Base-by-base conservation (phyloP, 2,113 vertebrate species). In the Grammomys surdaster region DNA sequence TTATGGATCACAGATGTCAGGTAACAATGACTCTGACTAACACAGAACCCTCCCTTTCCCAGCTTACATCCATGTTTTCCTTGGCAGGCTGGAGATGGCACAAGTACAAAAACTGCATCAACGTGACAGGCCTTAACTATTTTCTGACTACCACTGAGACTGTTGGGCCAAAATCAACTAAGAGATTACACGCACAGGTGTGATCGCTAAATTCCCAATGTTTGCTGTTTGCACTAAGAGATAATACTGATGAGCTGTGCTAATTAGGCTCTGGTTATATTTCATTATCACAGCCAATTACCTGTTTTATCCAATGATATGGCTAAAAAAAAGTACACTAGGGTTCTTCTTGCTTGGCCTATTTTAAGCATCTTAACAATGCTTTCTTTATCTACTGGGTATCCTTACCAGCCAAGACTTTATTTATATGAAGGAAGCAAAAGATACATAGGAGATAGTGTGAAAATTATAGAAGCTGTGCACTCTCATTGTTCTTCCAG, bases 211-310 rank as follows among this genome's bases (percentile, higher is more conserved):
- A 82, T 78, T 63, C 73, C 31, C 93, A 87, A 90, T 89, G 67
- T 91, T 97, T 93, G 70, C 26, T 48, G 20, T 84, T 93, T 54
- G n/a, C 13, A 69, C 7, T 2, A 73, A 95, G 86, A 95, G 92
- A 95, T 36, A 95, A 89, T 48, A 91, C 92, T 31, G 60, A 95
- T 86, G 85, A 92, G 82, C 51, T 92, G 67, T 93, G 86, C 73
- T 97, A 96, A 97, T 97, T 97, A 97, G 88, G 56, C 87, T 54
- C 48, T 97, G 63, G 94, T 97, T 95, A 75, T 95, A 80, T 89
- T 97, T 97, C 86, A 93, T 93, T 84, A 92, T 95, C 60, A 72
- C 28, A 43, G 73, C 81, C 95, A 97, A 96, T 95, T 96, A 96
- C 80, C n/a, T 88, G 14, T 94, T 97, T 94, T 95, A 89, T 84